Evolutionary conservation across 2,113 vertebrate genomes (phyloP).

Genomic region (Rallus limicola): DNA sequence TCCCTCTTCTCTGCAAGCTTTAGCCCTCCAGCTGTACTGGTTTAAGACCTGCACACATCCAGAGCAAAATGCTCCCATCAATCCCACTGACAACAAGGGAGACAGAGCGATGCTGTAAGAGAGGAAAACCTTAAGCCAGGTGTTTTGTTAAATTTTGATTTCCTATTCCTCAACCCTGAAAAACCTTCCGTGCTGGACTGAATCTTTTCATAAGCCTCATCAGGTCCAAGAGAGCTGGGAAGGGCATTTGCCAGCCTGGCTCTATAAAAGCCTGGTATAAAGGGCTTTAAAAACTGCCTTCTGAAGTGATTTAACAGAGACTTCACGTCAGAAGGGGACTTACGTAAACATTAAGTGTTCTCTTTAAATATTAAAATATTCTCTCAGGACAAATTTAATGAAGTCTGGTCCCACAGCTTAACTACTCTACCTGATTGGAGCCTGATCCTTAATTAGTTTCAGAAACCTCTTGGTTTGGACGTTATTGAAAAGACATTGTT

Average conservation of each 20-base stretch:
- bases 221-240: background rate
- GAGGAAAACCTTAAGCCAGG: background rate
- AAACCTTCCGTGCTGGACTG: background rate
- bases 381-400: slow-evolving; percentile 59
- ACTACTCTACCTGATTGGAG: slow-evolving; percentile 40
- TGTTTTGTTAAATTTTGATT: background rate
- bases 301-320: slow-evolving; percentile 20
- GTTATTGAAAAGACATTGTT: slow-evolving; percentile 38
- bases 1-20: background rate
- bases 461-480: slow-evolving; percentile 15
- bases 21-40: background rate
- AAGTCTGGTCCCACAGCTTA: slow-evolving; percentile 49
- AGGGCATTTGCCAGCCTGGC: background rate
- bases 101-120: background rate
- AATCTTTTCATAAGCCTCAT: background rate
- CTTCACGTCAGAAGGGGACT: slow-evolving; percentile 34
- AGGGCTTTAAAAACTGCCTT: slow-evolving; percentile 41
- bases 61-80: background rate
- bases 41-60: background rate
- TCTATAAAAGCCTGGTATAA: background rate
- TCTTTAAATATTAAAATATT: slow-evolving; percentile 73
- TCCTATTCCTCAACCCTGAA: background rate
- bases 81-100: background rate
- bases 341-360: slow-evolving; percentile 60
- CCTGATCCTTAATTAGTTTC: slow-evolving; percentile 64